Evolutionary conservation across 2,797 vertebrate genomes (phyloP).

Genomic region (Furcifer pardalis): DNA sequence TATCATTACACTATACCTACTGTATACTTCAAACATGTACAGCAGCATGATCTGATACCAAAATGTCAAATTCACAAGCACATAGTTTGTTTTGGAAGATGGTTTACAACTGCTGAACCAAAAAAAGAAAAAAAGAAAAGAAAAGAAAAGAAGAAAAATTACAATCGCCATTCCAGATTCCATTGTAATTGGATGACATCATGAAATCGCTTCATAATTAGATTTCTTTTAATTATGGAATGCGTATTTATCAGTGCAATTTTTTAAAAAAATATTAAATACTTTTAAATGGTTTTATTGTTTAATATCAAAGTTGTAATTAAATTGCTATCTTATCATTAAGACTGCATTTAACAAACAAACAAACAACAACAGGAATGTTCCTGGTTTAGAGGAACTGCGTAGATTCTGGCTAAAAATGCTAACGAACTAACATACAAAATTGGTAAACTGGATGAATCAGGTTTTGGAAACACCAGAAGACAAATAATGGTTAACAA

Average conservation of each 20-base stretch:
- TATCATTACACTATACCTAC: not conserved
- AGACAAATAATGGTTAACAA: too few relatives aligned
- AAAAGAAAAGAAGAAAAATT: not conserved
- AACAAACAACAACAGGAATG: too few relatives aligned
- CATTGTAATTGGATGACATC: fast-evolving
- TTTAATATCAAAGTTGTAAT: not conserved
- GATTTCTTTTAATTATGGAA: not conserved
- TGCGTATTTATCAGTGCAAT: not conserved
- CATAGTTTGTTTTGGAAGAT: conserved; percentile 1
- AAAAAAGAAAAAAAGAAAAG: not conserved
- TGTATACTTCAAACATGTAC: not conserved
- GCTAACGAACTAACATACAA: too few relatives aligned
- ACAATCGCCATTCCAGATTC: not conserved
- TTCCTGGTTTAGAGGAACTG: too few relatives aligned
- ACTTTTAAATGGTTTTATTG: not conserved
- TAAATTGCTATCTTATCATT: not conserved
- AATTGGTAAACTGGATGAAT: too few relatives aligned
- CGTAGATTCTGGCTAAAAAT: too few relatives aligned
- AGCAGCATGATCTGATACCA: not conserved
- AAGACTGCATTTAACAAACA: too few relatives aligned
- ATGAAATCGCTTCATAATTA: not conserved
- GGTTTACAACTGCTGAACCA: conserved; percentile 7
- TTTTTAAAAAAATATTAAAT: not conserved
- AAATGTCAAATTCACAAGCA: not conserved
- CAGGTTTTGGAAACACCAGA: too few relatives aligned